Evolutionary conservation across 2,888 invertebrate species (phyloP).

Genomic region (Iphiclides podalirius): DNA sequence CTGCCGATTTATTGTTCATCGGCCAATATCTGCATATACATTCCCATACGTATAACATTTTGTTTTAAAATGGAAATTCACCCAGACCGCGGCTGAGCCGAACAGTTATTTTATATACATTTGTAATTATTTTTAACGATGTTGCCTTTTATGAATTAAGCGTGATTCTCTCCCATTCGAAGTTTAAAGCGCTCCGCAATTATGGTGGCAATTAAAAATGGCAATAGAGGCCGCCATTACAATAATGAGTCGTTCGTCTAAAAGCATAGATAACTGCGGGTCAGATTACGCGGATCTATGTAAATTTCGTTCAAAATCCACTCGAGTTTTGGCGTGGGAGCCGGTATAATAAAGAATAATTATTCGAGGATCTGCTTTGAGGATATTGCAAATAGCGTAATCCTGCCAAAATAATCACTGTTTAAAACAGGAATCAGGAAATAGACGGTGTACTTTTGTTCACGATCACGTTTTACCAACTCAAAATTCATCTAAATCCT

Average conservation of each 20-base stretch:
- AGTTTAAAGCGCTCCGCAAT: slow-evolving; percentile 37
- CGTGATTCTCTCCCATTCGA: slow-evolving; percentile 29
- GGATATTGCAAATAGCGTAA: slow-evolving; percentile 28
- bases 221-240: slow-evolving; percentile 41
- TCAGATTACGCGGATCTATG: slow-evolving; percentile 59
- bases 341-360: slow-evolving; percentile 47
- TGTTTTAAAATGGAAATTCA: too few species aligned
- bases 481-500: too few species aligned
- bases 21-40: too few species aligned
- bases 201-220: slow-evolving; percentile 51
- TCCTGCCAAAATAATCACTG: neutral
- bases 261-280: slow-evolving; percentile 43
- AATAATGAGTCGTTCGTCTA: slow-evolving; percentile 39
- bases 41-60: too few species aligned
- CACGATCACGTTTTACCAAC: too few species aligned
- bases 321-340: slow-evolving; percentile 20
- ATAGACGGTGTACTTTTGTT: too few species aligned
- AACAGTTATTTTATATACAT: too few species aligned
- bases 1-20: too few species aligned
- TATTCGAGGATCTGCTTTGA: slow-evolving; percentile 39
- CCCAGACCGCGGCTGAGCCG: too few species aligned
- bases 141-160: neutral
- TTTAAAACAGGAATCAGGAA: neutral
- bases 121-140: neutral
- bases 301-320: slow-evolving; percentile 43